These are phyloP conservation scores for Notocelia uddmanniana DNA, from an alignment of 2,888 invertebrate genomes.

Conservation along the genomic window DNA sequence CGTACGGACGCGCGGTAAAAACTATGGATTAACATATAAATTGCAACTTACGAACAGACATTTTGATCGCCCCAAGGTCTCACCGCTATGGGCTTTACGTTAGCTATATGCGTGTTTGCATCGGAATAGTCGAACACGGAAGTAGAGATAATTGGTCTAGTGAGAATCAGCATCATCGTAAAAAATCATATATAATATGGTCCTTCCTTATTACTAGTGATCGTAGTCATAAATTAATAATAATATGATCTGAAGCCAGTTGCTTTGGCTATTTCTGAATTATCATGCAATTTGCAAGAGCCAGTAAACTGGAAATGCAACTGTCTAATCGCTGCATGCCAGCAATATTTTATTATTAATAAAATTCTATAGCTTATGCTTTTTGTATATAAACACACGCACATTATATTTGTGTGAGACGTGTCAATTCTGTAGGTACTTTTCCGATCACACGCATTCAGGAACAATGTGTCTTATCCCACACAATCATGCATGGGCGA, in stretches of 20 bases:
- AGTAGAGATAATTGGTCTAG: constrained; percentile 35
- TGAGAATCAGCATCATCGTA: constrained; percentile 26
- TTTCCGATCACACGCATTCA: neutral
- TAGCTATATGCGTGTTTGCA: constrained; percentile 15
- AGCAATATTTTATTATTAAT: neutral
- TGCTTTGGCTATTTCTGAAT: constrained; percentile 4
- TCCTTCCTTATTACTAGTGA: constrained; percentile 25
- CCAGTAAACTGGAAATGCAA: neutral
- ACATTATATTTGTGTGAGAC: neutral
- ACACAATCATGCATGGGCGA: neutral
- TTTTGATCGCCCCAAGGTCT: constrained; percentile 54
- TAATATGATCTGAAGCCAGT: neutral
- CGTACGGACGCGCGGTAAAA: constrained; percentile 33
- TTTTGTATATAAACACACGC: neutral
- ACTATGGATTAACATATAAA: constrained; percentile 58
- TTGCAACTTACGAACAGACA: constrained; percentile 54
- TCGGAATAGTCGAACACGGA: constrained; percentile 27
- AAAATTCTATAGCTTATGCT: neutral
- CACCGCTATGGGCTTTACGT: constrained; percentile 16
- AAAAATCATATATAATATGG: constrained; percentile 30
- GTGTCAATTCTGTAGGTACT: neutral
- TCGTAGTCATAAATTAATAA: constrained; percentile 4
- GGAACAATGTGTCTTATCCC: neutral
- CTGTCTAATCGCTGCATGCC: neutral
- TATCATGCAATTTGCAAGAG: neutral